Base-by-base conservation (phyloP, 2,113 vertebrate genomes). In the Cyrtonyx montezumae region DNA sequence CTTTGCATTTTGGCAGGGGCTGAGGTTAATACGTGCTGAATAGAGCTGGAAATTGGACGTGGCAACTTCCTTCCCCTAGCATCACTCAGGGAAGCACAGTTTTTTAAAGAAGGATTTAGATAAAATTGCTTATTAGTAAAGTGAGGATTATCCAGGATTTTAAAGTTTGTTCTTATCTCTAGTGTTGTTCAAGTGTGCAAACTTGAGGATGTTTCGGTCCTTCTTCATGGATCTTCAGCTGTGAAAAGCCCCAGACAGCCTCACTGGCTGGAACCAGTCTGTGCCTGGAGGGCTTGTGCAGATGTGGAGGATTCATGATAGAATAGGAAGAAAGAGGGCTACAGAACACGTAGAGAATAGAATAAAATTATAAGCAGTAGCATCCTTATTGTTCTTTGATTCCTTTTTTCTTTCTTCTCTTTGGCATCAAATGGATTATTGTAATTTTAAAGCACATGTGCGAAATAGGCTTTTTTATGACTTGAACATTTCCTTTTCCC, bases 101-200 rank as follows among this genome's bases (percentile, higher is more conserved):
- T 96, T 97, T 94, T 92, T 88, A 94, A 93, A 89, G 94, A 84
- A 88, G 96, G 96, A 97, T 97, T 97, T 97, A 97, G 96, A 95
- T 97, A 97, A 97, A 97, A 92, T 95, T 96, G 90, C 96, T 97
- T 94, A 95, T 96, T 96, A 96, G 96, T 95, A 95, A 94, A 96
- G 96, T 90, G 92, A 96, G 96, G 97, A 96, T 98, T 97, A 97
- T 95, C 96, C 79, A 20, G 96, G 96, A 96, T 96, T 97, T 96
- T 94, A 74, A 96, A 97, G 97, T 97, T 96, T 96, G 92, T 93
- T 96, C 97, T 97, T 94, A 97, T 96, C 96, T 84, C 59, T 94
- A 32, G 69, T 16, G 21, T 93, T 93, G 73, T 93, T 96, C 92
- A 56, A 87, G 80, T 93, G 91, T 93, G 90, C 95, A 89, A 79